Base-by-base conservation (phyloP, 2,113 vertebrate species). In the Pygoscelis adeliae region DNA sequence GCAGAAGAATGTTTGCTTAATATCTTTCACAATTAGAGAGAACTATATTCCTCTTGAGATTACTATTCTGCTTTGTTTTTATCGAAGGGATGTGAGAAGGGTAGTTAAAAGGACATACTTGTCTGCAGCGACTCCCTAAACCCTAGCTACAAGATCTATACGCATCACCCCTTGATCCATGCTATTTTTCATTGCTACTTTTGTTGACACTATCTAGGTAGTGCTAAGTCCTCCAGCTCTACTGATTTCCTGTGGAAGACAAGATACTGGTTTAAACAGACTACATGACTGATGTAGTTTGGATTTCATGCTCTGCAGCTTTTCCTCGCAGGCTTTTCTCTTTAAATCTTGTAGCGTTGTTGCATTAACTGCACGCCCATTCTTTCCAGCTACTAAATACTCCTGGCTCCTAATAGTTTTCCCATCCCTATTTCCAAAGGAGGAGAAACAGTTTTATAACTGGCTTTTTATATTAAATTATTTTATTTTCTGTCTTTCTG, bases 21-120 rank as follows among this genome's bases (percentile, higher is more conserved):
- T 87, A 63, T 56, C 59, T 87, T 93, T 92, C 77, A 84, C 61
- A 89, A 91, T 84, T 92, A 63, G 59, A 74, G 29, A 92, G 81
- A 92, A 61, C 56, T 34, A 56, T 91, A 67, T 87, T 87, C 80
- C 90, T 74, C 89, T 65, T 59, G 86, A 94, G 87, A 76, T 71
- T 76, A 71, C 44, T 82, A 52, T 20, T 92, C 32, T 91, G 69
- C 2, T 0, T 76, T 90, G 32, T 56, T 92, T 95, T 91, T 82
- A 85, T 82, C 93, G 79, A 72, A 63, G 47, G 49, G 84, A 87
- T 71, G 27, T 55, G 59, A 96, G 52, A 87, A 71, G 42, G 15
- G 29, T 55, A 77, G 84, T 94, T 90, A 87, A 78, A 93, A 89
- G 63, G 50, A 92, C 25, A 65, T 67, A 71, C 13, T 52, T 91